These are phyloP conservation scores for Helicoverpa zea DNA, from an alignment of 1,140 invertebrate genomes.

Conservation along the genomic window DNA sequence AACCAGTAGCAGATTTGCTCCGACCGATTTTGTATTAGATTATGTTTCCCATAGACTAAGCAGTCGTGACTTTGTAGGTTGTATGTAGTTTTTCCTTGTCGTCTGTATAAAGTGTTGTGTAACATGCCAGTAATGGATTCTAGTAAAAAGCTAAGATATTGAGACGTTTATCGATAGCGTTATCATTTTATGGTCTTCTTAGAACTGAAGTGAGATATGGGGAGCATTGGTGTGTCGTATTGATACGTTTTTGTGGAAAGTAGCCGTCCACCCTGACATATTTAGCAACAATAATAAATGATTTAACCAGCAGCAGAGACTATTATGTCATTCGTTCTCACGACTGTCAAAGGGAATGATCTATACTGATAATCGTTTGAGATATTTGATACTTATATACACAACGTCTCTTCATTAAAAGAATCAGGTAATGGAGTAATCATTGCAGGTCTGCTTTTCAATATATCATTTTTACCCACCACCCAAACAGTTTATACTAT, in stretches of 20 bases:
- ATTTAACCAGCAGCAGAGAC: too few species aligned
- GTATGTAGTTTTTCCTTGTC: constrained; percentile 25
- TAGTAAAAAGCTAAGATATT: constrained; percentile 1
- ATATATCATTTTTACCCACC: too few species aligned
- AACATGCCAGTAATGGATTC: constrained; percentile 14
- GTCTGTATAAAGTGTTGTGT: constrained; percentile 17
- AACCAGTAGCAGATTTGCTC: constrained; percentile 37
- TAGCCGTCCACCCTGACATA: not conserved
- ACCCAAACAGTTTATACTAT: not conserved
- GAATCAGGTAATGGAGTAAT: too few species aligned
- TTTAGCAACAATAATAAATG: not conserved
- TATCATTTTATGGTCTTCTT: constrained; percentile 18
- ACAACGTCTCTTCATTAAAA: too few species aligned
- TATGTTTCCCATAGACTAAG: constrained; percentile 33
- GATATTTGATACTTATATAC: too few species aligned
- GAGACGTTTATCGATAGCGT: constrained; percentile 17
- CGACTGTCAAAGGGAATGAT: not conserved
- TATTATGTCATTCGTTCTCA: not conserved
- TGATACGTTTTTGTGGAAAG: not conserved
- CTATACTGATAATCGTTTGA: not conserved
- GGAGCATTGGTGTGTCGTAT: not conserved
- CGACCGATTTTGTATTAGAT: constrained; percentile 31
- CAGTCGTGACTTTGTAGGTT: constrained; percentile 2
- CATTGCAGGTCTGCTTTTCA: too few species aligned
- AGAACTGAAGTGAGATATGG: constrained; percentile 8